Evolutionary conservation across 2,797 vertebrate species (phyloP), one percentile per base, ranked within the genome.

Genomic region (Bradypodion pumilum): DNA sequence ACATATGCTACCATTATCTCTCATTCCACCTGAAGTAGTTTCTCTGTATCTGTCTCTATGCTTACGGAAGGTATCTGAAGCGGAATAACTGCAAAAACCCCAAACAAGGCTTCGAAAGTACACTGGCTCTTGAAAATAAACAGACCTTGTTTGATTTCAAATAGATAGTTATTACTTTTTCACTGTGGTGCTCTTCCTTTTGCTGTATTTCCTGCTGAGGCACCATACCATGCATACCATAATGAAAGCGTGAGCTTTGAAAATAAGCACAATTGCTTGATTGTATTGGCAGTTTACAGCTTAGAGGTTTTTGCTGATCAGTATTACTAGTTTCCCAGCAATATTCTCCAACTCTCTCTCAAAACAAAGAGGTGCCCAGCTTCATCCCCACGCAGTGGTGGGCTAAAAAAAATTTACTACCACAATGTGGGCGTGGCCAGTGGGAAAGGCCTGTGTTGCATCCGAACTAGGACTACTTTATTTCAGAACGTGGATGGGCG

Each of bases 1-100:
- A 40, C 9, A 59, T 62, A 77, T 0, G 1, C 46, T 84, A 42
- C 0, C 63, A 5, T 37, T 56, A 9, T 56, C 15, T 84, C 80
- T 70, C 25, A 77, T 87, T 89, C 79, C 12, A 69, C 85, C 68
- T 7, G 44, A 86, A 70, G 29, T 13, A 80, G 78, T 85, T 80
- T 12, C 7, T 15, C 70, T 69, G 15, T 0, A 1, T 37, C 4
- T 82, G 78, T 70, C 52, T 52, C 77, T 78, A 65, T 1, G 10
- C 2, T 73, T 56, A 52, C 32, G 21, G 9, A 65, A 63, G 63
- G 29, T 59, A 2, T 40, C 72, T 87, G 87, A 90, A 91, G 12
- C 0, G 59, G 23, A 65, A 89, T 66, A 88, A 42, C 86, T 85
- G 16, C 1, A 42, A 27, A 78, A 42, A 27, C 10, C 37, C 25